phyloP scores from a whole-genome alignment of 2,888 invertebrate genomes.

The Ganaspis brasiliensis region DNA sequence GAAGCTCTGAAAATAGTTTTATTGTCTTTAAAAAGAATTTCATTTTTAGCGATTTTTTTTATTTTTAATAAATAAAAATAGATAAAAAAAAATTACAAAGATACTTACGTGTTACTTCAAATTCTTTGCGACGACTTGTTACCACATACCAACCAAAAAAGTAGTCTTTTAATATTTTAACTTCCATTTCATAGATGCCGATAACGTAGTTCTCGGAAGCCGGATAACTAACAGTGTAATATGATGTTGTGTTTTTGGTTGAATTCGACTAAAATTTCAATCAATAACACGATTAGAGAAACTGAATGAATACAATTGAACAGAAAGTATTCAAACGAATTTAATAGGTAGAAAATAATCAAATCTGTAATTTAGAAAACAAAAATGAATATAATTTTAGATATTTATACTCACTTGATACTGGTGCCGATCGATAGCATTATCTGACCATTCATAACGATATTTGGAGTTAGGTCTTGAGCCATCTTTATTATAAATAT shows the following conservation, averaged over 20 bases:
- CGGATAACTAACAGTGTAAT: slow-evolving; percentile 85
- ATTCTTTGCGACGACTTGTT: slow-evolving; percentile 76
- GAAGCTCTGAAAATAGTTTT: slow-evolving; percentile 81
- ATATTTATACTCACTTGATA: slow-evolving; percentile 79
- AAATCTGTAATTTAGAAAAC: background rate
- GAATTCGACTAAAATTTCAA: slow-evolving; percentile 73
- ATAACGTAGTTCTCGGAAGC: slow-evolving; percentile 81
- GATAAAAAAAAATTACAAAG: too few relatives aligned
- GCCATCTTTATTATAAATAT: slow-evolving; percentile 80
- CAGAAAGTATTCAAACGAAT: too few relatives aligned
- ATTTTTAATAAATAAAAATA: slow-evolving; percentile 5
- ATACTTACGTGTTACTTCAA: slow-evolving; percentile 82
- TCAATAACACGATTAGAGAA: too few relatives aligned
- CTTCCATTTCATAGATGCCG: slow-evolving; percentile 84
- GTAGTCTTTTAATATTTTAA: slow-evolving; percentile 80
- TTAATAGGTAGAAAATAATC: background rate
- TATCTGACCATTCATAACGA: slow-evolving; percentile 84
- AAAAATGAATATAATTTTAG: too few relatives aligned
- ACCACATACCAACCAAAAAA: slow-evolving; percentile 54
- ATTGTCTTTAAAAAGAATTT: slow-evolving; percentile 1
- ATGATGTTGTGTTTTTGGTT: slow-evolving; percentile 82
- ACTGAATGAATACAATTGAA: too few relatives aligned
- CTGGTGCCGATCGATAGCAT: slow-evolving; percentile 82
- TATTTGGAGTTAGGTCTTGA: slow-evolving; percentile 81
- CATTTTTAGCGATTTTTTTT: background rate